Evolutionary conservation across 1,140 invertebrate genomes (phyloP).

Genomic region (Gyrodactylus bullatarudis): DNA sequence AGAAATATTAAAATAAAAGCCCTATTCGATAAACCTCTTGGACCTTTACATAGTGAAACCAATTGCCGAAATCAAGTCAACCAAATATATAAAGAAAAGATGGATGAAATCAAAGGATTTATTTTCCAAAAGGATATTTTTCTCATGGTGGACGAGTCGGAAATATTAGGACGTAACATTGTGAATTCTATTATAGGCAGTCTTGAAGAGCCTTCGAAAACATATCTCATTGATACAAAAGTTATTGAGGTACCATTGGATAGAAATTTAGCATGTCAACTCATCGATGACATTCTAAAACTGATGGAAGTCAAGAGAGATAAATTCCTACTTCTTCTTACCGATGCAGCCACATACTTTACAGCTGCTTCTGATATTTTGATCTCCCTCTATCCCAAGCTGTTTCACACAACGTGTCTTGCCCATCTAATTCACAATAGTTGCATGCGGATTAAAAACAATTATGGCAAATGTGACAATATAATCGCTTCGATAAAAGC

Average conservation of each 20-base stretch:
- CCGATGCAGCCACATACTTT: neutral
- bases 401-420: neutral
- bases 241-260: too few species aligned
- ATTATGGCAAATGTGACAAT: neutral
- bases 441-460: neutral
- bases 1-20: neutral
- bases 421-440: neutral
- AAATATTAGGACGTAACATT: neutral
- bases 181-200: too few species aligned
- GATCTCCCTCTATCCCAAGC: neutral
- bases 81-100: neutral
- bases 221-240: too few species aligned
- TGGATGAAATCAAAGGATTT: neutral
- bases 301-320: too few species aligned
- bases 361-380: neutral
- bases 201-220: too few species aligned
- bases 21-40: neutral
- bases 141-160: neutral
- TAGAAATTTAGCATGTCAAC: too few species aligned
- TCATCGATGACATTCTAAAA: too few species aligned
- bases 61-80: neutral
- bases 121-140: neutral
- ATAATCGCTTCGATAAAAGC: constrained; percentile 2
- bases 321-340: neutral
- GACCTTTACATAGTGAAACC: neutral